Conservation (phyloP, 1,140 invertebrate genomes). For the Drosophila tsacasi region DNA sequence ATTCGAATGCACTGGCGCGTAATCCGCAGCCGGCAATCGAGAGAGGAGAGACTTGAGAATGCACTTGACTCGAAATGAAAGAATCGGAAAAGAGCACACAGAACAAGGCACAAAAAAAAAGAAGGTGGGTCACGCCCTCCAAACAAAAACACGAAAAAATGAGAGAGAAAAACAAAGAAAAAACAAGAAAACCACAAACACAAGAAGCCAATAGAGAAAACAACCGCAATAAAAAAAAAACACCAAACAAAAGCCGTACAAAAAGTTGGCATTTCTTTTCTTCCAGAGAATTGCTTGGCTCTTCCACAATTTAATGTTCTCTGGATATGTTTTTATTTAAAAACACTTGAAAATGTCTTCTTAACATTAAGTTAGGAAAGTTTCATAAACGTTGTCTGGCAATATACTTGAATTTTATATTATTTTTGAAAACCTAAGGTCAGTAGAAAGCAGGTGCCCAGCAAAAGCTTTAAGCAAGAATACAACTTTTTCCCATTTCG, state of each 20-base stretch:
- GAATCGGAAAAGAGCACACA: slow-evolving; percentile 52
- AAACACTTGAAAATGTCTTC: background rate
- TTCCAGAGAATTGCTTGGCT: slow-evolving; percentile 8
- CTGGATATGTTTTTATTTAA: background rate
- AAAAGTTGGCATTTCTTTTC: slow-evolving; percentile 32
- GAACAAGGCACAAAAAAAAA: slow-evolving; percentile 11
- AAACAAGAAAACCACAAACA: background rate
- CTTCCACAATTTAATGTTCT: background rate
- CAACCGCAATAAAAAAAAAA: slow-evolving; percentile 5
- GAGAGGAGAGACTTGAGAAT: slow-evolving; percentile 53
- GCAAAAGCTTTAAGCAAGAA: background rate
- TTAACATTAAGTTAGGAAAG: background rate
- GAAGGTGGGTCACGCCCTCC: slow-evolving; percentile 15
- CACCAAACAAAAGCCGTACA: slow-evolving; percentile 25
- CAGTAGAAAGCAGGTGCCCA: background rate
- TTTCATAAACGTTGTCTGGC: no score
- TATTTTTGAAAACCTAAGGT: no score
- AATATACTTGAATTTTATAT: no score
- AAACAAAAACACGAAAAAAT: slow-evolving; percentile 6
- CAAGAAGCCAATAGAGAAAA: slow-evolving; percentile 5
- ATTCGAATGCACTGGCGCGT: slow-evolving; percentile 73
- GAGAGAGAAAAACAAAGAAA: background rate
- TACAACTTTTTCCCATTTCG: background rate
- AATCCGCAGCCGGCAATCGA: slow-evolving; percentile 43
- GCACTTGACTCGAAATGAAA: slow-evolving; percentile 73